phyloP scores from a whole-genome alignment of 2,113 vertebrate genomes.

The Pluvialis apricaria region DNA sequence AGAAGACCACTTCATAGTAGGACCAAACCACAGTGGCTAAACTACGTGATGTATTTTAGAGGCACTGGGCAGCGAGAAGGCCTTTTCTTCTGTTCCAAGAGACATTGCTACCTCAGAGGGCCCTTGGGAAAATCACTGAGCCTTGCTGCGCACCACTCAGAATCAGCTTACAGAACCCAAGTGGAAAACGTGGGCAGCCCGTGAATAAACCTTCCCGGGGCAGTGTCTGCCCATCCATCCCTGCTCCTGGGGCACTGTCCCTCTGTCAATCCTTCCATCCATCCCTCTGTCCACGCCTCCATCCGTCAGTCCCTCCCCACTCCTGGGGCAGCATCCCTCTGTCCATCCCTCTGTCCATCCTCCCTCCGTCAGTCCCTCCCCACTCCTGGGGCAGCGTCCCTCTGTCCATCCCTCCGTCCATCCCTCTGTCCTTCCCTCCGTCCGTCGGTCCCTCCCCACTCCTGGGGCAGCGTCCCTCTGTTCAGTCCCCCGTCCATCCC shows the following conservation, averaged over 20 bases:
- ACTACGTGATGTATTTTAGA: neutral
- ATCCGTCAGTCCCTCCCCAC: too few relatives aligned
- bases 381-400: neutral
- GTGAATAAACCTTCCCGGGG: neutral
- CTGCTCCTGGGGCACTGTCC: neutral
- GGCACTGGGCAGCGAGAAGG: neutral
- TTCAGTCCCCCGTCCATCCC: too few relatives aligned
- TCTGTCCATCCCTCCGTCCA: too few relatives aligned
- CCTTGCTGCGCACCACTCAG: too few relatives aligned
- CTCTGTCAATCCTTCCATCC: too few relatives aligned
- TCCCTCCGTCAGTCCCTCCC: too few relatives aligned
- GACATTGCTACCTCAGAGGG: neutral
- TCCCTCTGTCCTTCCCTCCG: too few relatives aligned
- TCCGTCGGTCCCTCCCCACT: too few relatives aligned
- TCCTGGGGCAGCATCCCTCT: too few relatives aligned
- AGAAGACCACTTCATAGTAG: rapidly evolving
- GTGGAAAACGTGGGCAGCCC: neutral
- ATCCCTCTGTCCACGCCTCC: too few relatives aligned
- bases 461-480: neutral
- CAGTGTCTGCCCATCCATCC: neutral
- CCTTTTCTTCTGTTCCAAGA: neutral
- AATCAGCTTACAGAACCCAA: neutral
- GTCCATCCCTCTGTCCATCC: too few relatives aligned
- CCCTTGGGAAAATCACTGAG: neutral
- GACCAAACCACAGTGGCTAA: neutral